These are phyloP conservation scores for Caenorhabditis remanei DNA, from an alignment of 1,140 invertebrate genomes.

Conservation along the genomic window DNA sequence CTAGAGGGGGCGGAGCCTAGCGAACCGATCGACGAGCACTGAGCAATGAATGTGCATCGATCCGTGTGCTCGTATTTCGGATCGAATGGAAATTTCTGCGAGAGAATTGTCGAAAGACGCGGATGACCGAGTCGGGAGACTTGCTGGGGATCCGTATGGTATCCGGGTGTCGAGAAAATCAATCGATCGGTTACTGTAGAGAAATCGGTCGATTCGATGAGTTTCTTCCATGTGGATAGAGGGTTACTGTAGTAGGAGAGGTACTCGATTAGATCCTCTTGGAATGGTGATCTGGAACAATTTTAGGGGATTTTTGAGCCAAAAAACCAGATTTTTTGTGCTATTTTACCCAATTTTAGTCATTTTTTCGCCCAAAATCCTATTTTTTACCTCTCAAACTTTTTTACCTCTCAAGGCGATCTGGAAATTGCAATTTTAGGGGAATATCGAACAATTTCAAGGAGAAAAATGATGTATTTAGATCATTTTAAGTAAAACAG, in stretches of 20 bases:
- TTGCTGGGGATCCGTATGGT: background rate
- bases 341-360: too few species aligned
- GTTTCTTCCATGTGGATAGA: slow-evolving; percentile 2
- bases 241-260: background rate
- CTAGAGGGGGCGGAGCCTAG: background rate
- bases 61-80: background rate
- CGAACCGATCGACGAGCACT: slow-evolving; percentile 64
- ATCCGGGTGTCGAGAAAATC: slow-evolving; percentile 55
- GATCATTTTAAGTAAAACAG: too few species aligned
- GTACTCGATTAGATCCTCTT: slow-evolving; percentile 57
- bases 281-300: slow-evolving; percentile 18
- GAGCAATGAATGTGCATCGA: slow-evolving; percentile 32
- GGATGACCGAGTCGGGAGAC: background rate
- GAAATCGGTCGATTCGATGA: background rate
- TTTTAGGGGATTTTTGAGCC: too few species aligned
- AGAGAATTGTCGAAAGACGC: background rate
- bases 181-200: slow-evolving; percentile 1
- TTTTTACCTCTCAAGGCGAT: too few species aligned
- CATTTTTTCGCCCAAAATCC: too few species aligned
- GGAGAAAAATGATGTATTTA: too few species aligned
- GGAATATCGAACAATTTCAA: too few species aligned
- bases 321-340: too few species aligned
- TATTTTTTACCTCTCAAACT: too few species aligned
- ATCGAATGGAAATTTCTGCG: background rate
- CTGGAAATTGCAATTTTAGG: too few species aligned